A percentile compares a stretch with the other conserved stretches of the same genome.
Conservation (phyloP, 2,113 vertebrate species). For the Ptyas mucosa region DNA sequence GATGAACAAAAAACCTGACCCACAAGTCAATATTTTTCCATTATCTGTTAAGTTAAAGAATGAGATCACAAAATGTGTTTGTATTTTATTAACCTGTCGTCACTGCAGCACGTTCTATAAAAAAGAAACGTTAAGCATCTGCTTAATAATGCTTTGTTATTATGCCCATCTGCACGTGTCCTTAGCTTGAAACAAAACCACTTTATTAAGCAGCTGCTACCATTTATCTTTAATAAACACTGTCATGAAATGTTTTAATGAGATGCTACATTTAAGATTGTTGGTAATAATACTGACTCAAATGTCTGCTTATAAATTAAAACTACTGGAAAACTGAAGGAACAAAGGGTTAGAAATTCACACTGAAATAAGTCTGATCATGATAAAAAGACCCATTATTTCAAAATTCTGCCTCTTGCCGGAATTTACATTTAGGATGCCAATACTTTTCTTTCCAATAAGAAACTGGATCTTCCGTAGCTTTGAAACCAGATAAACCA, state of each 20-base stretch:
- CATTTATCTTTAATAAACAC: conserved; percentile 13
- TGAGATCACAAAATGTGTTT: background rate
- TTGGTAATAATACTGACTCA: conserved; percentile 3
- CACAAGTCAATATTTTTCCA: background rate
- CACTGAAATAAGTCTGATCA: background rate
- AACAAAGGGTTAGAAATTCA: background rate
- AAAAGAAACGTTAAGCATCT: background rate
- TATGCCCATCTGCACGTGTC: background rate
- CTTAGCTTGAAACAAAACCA: background rate
- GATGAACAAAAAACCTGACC: background rate
- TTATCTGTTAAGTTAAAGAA: background rate
- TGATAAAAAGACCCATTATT: background rate
- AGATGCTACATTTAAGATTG: background rate
- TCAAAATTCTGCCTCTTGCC: background rate
- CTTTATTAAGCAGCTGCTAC: background rate
- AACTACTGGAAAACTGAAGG: background rate
- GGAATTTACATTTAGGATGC: background rate
- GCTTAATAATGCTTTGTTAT: conserved; percentile 4
- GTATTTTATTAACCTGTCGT: background rate
- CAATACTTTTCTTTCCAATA: background rate
- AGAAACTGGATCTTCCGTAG: background rate
- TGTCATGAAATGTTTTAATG: conserved; percentile 13
- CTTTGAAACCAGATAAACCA: background rate
- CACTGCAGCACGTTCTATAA: background rate
- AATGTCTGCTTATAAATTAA: background rate